Conservation (phyloP, 2,113 vertebrate genomes). For the Rallus limicola region DNA sequence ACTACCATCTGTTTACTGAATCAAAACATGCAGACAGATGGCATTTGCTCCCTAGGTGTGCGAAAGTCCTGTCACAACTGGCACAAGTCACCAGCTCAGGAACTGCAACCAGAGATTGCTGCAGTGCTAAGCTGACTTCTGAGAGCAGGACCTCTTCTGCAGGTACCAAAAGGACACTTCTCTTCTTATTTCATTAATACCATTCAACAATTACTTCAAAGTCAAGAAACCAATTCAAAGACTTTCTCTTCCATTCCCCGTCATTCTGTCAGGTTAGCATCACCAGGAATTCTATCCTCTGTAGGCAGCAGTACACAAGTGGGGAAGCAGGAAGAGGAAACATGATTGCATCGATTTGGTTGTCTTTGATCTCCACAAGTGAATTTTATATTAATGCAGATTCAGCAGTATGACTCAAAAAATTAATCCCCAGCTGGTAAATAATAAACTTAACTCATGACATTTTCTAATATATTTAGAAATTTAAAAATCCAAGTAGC, state of each 20-base stretch:
- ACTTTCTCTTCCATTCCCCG: not conserved
- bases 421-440: slow-evolving; percentile 1
- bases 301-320: not conserved
- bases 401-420: slow-evolving; percentile 27
- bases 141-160: not conserved
- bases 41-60: not conserved
- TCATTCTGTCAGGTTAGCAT: not conserved
- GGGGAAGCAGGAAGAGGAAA: not conserved
- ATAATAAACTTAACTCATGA: not conserved
- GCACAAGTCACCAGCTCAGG: not conserved
- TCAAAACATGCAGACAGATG: not conserved
- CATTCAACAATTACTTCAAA: not conserved
- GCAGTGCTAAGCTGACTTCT: not conserved
- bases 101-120: not conserved
- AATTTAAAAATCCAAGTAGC: slow-evolving; percentile 6
- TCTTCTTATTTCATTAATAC: not conserved
- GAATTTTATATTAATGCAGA: not conserved
- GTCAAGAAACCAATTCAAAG: not conserved
- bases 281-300: not conserved
- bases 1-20: not conserved
- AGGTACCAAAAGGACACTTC: not conserved
- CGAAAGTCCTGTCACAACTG: not conserved
- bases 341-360: not conserved
- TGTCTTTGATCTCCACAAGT: not conserved
- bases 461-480: slow-evolving; percentile 4